phyloP scores from a whole-genome alignment of 2,888 invertebrate genomes.

The Apantesis nais region DNA sequence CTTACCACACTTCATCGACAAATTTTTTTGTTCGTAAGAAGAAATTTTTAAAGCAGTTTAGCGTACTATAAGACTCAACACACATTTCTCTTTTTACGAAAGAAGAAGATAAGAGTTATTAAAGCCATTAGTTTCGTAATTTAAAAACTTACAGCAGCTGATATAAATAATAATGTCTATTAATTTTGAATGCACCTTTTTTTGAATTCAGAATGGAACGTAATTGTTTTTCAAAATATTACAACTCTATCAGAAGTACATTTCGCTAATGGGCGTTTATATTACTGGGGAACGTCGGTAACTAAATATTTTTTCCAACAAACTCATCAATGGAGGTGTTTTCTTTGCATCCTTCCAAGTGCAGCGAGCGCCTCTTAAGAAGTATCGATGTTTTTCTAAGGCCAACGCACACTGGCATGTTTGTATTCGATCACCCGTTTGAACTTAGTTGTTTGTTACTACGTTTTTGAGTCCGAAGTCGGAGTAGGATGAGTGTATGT shows the following conservation, averaged over 20 bases:
- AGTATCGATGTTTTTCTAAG: constrained; percentile 63
- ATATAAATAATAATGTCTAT: neutral
- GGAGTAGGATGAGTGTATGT: neutral
- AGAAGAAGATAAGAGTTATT: neutral
- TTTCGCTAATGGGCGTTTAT: neutral
- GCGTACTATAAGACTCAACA: no score
- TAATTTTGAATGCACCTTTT: neutral
- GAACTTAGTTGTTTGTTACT: constrained; percentile 25
- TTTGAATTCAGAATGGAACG: neutral
- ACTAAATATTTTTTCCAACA: constrained; percentile 50
- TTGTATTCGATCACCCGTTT: constrained; percentile 66
- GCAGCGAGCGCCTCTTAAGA: constrained; percentile 51
- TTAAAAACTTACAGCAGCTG: neutral
- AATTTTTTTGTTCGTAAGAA: no score
- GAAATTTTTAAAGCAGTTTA: neutral
- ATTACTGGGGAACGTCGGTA: constrained; percentile 29
- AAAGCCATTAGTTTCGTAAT: neutral
- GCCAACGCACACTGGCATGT: constrained; percentile 61
- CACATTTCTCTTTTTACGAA: no score
- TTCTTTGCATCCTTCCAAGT: constrained; percentile 63
- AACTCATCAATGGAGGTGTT: constrained; percentile 56
- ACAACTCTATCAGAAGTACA: neutral
- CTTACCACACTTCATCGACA: neutral
- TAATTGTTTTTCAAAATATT: neutral
- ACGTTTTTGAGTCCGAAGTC: constrained; percentile 32